Conservation (phyloP, 2,113 vertebrate genomes). For the Alectura lathami region DNA sequence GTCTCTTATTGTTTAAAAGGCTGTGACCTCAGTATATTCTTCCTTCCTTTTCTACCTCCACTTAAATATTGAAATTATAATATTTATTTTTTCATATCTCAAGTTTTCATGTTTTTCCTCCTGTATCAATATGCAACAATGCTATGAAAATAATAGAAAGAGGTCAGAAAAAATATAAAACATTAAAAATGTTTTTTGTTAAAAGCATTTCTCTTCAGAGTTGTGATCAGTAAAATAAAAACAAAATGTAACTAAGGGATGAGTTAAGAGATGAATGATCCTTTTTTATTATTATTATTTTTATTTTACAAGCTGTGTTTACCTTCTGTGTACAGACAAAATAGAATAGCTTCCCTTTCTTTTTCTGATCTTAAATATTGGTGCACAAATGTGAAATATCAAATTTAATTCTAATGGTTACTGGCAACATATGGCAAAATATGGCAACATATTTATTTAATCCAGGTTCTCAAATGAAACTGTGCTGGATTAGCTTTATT, state of each 20-base stretch:
- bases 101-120: not conserved
- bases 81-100: not conserved
- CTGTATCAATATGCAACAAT: not conserved
- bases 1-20: not conserved
- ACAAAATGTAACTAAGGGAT: not conserved
- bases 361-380: not conserved
- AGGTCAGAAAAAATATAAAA: not conserved
- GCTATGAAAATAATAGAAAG: not conserved
- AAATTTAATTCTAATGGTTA: not conserved
- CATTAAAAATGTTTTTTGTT: not conserved
- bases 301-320: not conserved
- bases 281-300: not conserved
- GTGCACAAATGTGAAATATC: not conserved
- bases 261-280: not conserved
- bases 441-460: not conserved
- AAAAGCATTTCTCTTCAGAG: not conserved
- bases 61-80: not conserved
- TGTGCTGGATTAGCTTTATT: not conserved
- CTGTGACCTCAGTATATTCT: not conserved
- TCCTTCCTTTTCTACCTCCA: not conserved
- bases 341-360: not conserved
- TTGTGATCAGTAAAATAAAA: slow-evolving; percentile 1
- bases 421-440: too few relatives aligned
- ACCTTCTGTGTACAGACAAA: not conserved
- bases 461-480: not conserved